Percentiles rank a stretch among this genome's conserved stretches.
Evolutionary conservation across 1,140 invertebrate genomes (phyloP).

Genomic region (Drosophila neocordata): DNA sequence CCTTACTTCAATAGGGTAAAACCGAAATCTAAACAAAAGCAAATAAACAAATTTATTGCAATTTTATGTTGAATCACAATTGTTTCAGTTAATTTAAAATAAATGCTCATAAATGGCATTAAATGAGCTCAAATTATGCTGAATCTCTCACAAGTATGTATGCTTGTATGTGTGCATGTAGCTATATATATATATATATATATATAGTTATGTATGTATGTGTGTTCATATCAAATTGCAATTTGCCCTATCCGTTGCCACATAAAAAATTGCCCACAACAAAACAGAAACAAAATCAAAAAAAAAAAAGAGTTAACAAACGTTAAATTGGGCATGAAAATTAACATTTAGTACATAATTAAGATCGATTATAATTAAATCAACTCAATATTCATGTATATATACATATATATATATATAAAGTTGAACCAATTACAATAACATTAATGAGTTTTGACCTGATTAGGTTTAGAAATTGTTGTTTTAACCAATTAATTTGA

Average conservation of each 20-base stretch:
- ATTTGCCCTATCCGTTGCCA: not conserved
- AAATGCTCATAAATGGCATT: not conserved
- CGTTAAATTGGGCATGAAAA: slow-evolving; percentile 2
- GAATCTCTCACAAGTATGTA: too few species aligned
- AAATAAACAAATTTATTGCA: not conserved
- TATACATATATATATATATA: too few species aligned
- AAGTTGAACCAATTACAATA: too few species aligned
- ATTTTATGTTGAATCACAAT: not conserved
- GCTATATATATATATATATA: too few species aligned
- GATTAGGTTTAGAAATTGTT: too few species aligned
- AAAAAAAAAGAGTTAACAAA: not conserved
- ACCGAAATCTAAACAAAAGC: not conserved
- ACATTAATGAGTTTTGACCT: too few species aligned
- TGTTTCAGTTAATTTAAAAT: not conserved
- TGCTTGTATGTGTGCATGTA: too few species aligned
- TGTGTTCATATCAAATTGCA: not conserved
- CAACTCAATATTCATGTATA: too few species aligned
- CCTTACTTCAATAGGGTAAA: slow-evolving; percentile 1
- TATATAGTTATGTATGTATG: too few species aligned
- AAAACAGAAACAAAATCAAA: too few species aligned
- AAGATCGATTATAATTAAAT: not conserved
- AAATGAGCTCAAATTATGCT: not conserved
- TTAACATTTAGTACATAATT: not conserved
- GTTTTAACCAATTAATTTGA: too few species aligned
- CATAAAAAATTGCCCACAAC: not conserved